A percentile compares a stretch with the other conserved stretches of the same genome.
Evolutionary conservation across 2,113 vertebrate genomes (phyloP).

Genomic region (Sinosuthora webbiana): DNA sequence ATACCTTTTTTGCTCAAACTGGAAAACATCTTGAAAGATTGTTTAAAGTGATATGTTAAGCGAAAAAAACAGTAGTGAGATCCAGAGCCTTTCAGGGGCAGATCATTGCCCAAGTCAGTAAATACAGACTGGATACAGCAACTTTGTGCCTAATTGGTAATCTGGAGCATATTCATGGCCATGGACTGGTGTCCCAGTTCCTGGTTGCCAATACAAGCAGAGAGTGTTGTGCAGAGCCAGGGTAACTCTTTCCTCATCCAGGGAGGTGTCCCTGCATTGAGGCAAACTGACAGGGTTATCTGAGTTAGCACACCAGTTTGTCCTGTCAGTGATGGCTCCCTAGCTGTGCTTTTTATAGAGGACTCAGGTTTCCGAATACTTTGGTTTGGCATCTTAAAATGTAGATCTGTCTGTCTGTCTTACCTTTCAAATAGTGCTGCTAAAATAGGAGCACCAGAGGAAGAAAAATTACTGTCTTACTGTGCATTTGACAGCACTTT

Average conservation of each 20-base stretch:
- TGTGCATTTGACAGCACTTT: not conserved
- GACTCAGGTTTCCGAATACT: conserved; percentile 39
- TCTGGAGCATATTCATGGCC: not conserved
- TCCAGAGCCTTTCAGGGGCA: not conserved
- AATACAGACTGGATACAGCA: not conserved
- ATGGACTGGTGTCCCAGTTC: not conserved
- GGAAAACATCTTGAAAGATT: not conserved
- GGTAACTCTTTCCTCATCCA: not conserved
- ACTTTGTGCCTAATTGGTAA: not conserved
- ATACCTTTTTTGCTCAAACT: not conserved
- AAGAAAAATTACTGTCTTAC: not conserved
- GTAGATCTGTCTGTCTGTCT: not conserved
- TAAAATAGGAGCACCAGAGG: not conserved
- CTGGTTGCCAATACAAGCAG: conserved; percentile 9
- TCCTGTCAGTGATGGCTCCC: not conserved
- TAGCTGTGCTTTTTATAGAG: conserved; percentile 44
- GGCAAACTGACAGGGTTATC: not conserved
- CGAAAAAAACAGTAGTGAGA: not conserved
- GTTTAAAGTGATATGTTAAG: not conserved
- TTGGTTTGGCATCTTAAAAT: conserved; percentile 18
- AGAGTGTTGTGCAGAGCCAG: not conserved
- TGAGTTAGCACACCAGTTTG: not conserved
- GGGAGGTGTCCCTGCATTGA: not conserved
- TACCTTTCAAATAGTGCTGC: not conserved
- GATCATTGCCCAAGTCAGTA: conserved; percentile 33